A percentile compares a stretch with the other conserved stretches of the same genome.
These are phyloP conservation scores for Tachycineta bicolor DNA, from an alignment of 2,113 vertebrate species.

Conservation along the genomic window DNA sequence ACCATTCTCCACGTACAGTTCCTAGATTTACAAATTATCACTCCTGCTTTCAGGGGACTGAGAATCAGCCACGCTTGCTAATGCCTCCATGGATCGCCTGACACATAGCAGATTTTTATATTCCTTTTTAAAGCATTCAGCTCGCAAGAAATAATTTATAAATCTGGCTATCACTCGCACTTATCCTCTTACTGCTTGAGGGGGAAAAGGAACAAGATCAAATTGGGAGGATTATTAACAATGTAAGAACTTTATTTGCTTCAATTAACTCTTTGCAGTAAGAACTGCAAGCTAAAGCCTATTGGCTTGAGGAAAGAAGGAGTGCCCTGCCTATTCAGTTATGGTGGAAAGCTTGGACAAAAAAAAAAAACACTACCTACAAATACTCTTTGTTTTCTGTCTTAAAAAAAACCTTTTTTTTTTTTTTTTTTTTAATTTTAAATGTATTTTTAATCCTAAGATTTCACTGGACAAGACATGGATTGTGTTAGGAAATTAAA, in stretches of 20 bases:
- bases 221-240: constrained; percentile 77
- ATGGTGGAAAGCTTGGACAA: background rate
- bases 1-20: constrained; percentile 80
- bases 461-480: background rate
- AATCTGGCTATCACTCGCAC: constrained; percentile 71
- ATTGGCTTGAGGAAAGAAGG: background rate
- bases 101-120: constrained; percentile 74
- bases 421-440: background rate
- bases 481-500: background rate
- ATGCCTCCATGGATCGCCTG: constrained; percentile 75
- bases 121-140: constrained; percentile 76
- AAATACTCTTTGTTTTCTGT: background rate
- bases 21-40: constrained; percentile 83
- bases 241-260: constrained; percentile 76
- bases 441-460: background rate
- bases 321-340: background rate
- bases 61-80: constrained; percentile 77
- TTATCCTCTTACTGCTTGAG: constrained; percentile 69
- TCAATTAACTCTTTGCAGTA: constrained; percentile 69
- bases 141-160: constrained; percentile 75
- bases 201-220: constrained; percentile 70
- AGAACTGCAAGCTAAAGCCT: background rate
- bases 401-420: background rate
- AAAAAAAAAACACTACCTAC: background rate
- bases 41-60: constrained; percentile 74